phyloP scores from a whole-genome alignment of 2,888 invertebrate genomes.

The Alviniconcha strummeri region DNA sequence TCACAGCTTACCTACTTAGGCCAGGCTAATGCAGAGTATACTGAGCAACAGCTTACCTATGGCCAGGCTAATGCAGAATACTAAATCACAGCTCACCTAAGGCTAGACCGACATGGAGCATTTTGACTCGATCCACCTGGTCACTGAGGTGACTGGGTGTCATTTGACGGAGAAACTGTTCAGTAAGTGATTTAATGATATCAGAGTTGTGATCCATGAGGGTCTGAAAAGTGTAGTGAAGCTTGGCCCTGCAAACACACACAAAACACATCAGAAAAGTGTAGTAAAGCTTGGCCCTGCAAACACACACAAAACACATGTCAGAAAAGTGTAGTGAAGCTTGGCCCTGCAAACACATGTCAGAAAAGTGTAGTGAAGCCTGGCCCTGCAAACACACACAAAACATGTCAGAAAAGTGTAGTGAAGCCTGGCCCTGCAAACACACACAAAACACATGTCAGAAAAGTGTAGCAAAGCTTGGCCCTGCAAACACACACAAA shows the following conservation, averaged over 20 bases:
- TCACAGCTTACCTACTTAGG: too few relatives aligned
- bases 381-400: conserved; percentile 71
- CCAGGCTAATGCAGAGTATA: too few relatives aligned
- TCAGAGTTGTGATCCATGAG: conserved; percentile 81
- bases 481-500: not conserved
- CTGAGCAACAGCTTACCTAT: too few relatives aligned
- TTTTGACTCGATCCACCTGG: conserved; percentile 52
- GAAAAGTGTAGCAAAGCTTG: not conserved
- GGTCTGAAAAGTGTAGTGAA: conserved; percentile 83
- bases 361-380: conserved; percentile 83
- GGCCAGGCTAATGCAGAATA: too few relatives aligned
- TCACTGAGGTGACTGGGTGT: conserved; percentile 42
- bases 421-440: not conserved
- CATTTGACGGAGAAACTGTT: conserved; percentile 63
- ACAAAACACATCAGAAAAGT: too few relatives aligned
- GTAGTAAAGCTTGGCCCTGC: not conserved
- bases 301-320: conserved; percentile 16
- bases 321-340: not conserved
- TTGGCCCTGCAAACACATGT: conserved; percentile 66
- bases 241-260: conserved; percentile 74
- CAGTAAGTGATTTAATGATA: conserved; percentile 75
- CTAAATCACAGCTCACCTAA: conserved; percentile 59
- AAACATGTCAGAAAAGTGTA: too few relatives aligned
- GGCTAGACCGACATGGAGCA: conserved; percentile 69
- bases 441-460: conserved; percentile 9